These are phyloP conservation scores for Hemiscyllium ocellatum DNA, from an alignment of 2,113 vertebrate genomes.

Conservation along the genomic window DNA sequence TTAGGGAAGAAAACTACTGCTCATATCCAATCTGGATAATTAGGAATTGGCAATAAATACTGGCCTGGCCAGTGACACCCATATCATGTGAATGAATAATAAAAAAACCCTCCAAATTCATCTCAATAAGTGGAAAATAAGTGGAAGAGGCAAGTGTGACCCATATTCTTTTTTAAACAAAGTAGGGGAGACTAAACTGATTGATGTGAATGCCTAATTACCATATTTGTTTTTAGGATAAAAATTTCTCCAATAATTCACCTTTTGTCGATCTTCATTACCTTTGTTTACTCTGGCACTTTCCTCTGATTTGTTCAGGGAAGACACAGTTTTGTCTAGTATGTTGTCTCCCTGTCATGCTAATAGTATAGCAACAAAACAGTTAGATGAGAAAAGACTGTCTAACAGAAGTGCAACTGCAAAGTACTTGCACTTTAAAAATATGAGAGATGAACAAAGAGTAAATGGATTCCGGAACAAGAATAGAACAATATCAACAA, in stretches of 20 bases:
- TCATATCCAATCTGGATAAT: too few species aligned
- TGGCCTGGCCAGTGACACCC: too few species aligned
- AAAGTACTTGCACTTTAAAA: slow-evolving; percentile 5
- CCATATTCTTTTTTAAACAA: not conserved
- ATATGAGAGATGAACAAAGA: not conserved
- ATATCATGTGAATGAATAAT: too few species aligned
- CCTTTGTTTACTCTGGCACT: not conserved
- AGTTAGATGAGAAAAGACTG: not conserved
- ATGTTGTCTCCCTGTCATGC: not conserved
- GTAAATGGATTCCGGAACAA: not conserved
- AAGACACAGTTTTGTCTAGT: not conserved
- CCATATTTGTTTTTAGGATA: not conserved
- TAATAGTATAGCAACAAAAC: slow-evolving; percentile 12
- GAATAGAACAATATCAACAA: not conserved
- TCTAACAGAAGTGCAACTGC: not conserved
- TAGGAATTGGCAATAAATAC: too few species aligned
- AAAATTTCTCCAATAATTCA: not conserved
- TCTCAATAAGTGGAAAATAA: not conserved
- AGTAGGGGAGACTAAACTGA: not conserved
- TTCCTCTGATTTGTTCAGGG: not conserved
- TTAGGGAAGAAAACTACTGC: too few species aligned
- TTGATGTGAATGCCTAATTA: not conserved
- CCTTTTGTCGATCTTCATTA: not conserved
- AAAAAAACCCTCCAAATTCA: not conserved
- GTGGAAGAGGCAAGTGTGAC: not conserved